These are phyloP conservation scores for Nomada ferruginata DNA, from an alignment of 2,888 invertebrate species.

Conservation along the genomic window DNA sequence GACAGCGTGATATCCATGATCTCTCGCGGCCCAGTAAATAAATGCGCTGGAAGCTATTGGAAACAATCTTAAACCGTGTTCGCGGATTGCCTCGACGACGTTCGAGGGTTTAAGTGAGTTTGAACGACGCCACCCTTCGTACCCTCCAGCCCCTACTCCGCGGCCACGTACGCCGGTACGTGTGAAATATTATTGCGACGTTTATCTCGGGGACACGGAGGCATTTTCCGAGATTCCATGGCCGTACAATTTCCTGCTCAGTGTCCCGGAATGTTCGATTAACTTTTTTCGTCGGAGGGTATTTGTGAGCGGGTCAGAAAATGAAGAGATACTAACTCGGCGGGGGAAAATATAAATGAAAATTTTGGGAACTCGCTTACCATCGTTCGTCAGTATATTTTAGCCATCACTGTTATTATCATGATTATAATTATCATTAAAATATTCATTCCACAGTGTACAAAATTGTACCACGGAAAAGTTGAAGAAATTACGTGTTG, in stretches of 20 bases:
- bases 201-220: constrained; percentile 46
- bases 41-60: constrained; percentile 70
- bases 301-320: background rate
- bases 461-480: no score
- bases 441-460: no score
- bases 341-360: background rate
- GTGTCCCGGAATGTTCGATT: constrained; percentile 20
- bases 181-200: constrained; percentile 61
- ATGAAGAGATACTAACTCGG: background rate
- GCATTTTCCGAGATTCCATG: constrained; percentile 28
- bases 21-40: constrained; percentile 72
- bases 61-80: constrained; percentile 60
- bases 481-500: no score
- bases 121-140: constrained; percentile 41
- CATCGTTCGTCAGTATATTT: no score
- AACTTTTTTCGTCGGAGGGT: background rate
- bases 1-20: constrained; percentile 59
- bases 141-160: background rate
- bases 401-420: no score
- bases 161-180: constrained; percentile 26
- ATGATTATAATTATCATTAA: no score
- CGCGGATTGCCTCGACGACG: constrained; percentile 41
- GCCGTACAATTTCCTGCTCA: constrained; percentile 22
- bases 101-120: constrained; percentile 63
- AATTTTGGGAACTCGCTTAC: background rate